Base-by-base conservation (phyloP, 1,140 invertebrate genomes). In the Drosophila azteca region DNA sequence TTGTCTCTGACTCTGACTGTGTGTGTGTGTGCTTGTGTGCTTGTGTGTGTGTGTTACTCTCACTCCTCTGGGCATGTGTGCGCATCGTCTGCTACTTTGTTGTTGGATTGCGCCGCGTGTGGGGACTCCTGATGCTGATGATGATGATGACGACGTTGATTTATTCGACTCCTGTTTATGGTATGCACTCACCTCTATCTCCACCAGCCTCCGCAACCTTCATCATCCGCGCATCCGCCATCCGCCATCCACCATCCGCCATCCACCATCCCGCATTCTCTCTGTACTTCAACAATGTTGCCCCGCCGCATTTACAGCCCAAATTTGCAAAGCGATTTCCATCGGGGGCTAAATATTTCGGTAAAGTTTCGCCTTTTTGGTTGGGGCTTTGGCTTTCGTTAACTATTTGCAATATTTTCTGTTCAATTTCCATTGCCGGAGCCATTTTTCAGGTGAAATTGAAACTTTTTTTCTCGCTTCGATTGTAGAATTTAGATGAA, bases 111-210 rank as follows among this genome's bases (percentile, higher is more conserved):
- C 51, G 63, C 69, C 77, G 77, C 63, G 68, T 80, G 78, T 81
- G 78, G 58, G 72, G 45, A 54, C 49, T 70, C 31, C 59, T 69
- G 70, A 58, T 57, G 59, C 45, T 57, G 59, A 31, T 60, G 75
- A 73, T 48, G 78, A 80, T 67, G 78, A 81, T 55, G 78, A 77
- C 58, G 62, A 67, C 78, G 78, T 81, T 81, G 78, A 81, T 81
- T 81, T 81, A 81, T 81, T 81, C 72, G 78, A 77, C 78, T 81
- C 54, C 69, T 81, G 67, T 81, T 81, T 81, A 81, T 80, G 77
- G 77, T 81, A 81, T 81, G 67, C 78, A 66, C 71, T 66, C 59
- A 58, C 71, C 70, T 74, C 61, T 74, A 52, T 74, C 53, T 74
- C 58, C 31, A 5, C 50, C 44, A 3, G 11, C 35, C 29, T 0